Base-by-base conservation (phyloP, 2,113 vertebrate genomes). In the Vombatus ursinus region DNA sequence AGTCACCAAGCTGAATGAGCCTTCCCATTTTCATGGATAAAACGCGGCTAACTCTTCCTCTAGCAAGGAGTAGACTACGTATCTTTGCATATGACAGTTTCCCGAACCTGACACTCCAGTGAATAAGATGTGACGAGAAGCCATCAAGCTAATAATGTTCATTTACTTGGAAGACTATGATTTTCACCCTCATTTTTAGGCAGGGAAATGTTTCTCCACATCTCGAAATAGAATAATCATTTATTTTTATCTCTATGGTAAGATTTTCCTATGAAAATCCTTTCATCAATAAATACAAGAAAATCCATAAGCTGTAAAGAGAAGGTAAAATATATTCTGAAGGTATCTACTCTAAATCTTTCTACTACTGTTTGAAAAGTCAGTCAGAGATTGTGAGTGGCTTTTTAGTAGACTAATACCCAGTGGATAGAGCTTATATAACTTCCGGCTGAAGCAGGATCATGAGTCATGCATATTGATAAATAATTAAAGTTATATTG, bases 21-120 rank as follows among this genome's bases (percentile, higher is more conserved):
- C 68, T 53, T 51, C 31, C 2, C 93, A 95, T 95, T 97, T 50
- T 94, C 90, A 37, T 3, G 49, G 68, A 97, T 92, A 96, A 97
- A 95, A 94, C 31, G 57, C 53, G 23, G 16, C 8, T 44, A 84
- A 44, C 89, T 48, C 92, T 50, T 92, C 90, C 68, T 91, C 48
- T 9, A 57, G 1, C 8, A 16, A 52, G 49, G 10, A 26, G n/a
- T 2, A 84, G 6, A 84, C 92, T 50, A 89, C 0, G 9, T 0
- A 28, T 37, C 93, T 14, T 0, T 37, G 8, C 25, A 1, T 11
- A 48, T n/a, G 44, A n/a, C 37, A 0, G 31, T 0, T 25, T 47
- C 90, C n/a, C 26, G 16, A 24, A 90, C 61, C 68, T 93, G 50
- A 61, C 48, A 77, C 96, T 77, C 52, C 52, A 91, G 28, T 90